Evolutionary conservation across 2,888 invertebrate genomes (phyloP), one percentile per base, ranked within the genome.

Genomic region (Lydus trimaculatus): DNA sequence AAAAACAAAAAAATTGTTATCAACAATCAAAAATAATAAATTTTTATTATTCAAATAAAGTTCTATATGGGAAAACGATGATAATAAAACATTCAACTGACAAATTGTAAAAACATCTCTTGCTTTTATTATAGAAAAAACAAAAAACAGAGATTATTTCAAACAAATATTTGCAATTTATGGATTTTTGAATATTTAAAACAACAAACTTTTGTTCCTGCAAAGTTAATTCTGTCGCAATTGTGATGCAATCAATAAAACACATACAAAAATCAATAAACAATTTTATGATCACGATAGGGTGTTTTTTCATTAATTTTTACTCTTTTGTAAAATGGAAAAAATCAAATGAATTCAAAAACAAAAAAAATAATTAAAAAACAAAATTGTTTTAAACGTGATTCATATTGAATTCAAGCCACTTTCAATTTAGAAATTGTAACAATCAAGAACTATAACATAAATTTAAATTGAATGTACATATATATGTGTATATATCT

Each of bases 1-100:
- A 76, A 81, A 73, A 83, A 33, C 52, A 56, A 61, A 20, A 23
- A 58, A 31, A 59, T 52, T 52, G 60, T 56, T 52, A 20, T 36
- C 58, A 31, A 43, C 56, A 59, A 31, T 36, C 13, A n/a, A 61
- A 58, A 60, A 69, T 76, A 76, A 65, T 13, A 33, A 33, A 36
- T 33, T 33, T 11, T 11, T 11, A 33, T 33, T 33, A 31, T 31
- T 9, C 8, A 8, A 33, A 11, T 11, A 33, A 33, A 33, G 33
- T 33, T 33, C 11, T 33, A 11, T 33, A 33, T 33, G 33, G 33
- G 11, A 0, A 33, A 11, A 36, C 56, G n/a, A n/a, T n/a, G n/a
- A n/a, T 23, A 70, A 59, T 28, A 65, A 17, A 43, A 43, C 6
- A 17, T 43, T 17, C 15, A 39, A 39, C 39, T 39, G 13, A 39